Evolutionary conservation across 2,888 invertebrate genomes (phyloP), one percentile per base, ranked within the genome.

Genomic region (Encarsia formosa): DNA sequence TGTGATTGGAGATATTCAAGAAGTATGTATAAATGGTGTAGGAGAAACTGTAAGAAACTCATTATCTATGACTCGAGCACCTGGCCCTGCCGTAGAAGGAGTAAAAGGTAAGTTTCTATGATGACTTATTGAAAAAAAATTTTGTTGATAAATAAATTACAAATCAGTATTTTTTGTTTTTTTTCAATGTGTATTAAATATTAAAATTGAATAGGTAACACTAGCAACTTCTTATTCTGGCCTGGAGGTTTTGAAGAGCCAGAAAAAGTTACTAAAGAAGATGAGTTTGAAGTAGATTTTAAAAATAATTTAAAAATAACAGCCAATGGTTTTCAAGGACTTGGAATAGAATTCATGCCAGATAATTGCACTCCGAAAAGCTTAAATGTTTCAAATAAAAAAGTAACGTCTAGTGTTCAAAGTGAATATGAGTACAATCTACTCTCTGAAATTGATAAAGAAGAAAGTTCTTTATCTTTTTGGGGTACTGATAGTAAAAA

Each of bases 211-310:
- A 32, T 35, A 73, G 73, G 73, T 23, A 86, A 84, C 45, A 82
- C 85, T 0, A 85, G 84, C 53, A 91, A 89, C 69, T 86, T 84
- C 67, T 92, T 91, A 1, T 95, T 95, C 70, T 84, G 90, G 80
- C 94, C 94, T 1, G 93, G 90, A 40, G 88, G 91, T 2, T 87
- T 91, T 69, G 76, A 79, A 19, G 74, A 77, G 56, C 76, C 77
- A 24, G 78, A 24, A 24, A 77, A 81, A 41, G 78, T 22, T 55
- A 62, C 22, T 58, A 51, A 1, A 41, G 61, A 8, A 37, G 50
- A 3, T 24, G 24, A 43, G 9, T 38, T 59, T 6, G 54, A 63
- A 18, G 62, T 71, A 3, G 70, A 72, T 45, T 73, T 74, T 56
- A 69, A 68, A 50, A 65, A 64, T 15, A 65, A 68, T 62, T 61